Percentiles rank a stretch among this genome's conserved stretches.
Conservation (phyloP, 2,888 invertebrate species). For the Coronaproctus castanopsis region DNA sequence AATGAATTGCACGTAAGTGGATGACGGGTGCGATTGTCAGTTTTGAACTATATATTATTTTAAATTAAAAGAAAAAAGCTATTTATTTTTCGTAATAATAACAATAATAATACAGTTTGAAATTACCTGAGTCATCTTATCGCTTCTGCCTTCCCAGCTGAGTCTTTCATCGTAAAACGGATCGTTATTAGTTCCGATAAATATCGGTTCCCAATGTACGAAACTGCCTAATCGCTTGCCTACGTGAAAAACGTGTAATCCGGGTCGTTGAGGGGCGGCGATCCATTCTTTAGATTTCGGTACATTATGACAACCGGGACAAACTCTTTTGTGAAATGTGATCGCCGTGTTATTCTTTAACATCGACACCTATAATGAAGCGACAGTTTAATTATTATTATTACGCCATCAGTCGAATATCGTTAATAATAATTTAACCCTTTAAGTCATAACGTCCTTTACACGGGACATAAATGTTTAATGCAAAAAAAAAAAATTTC, state of each 20-base stretch:
- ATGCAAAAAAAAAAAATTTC: too few relatives aligned
- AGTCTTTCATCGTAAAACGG: constrained; percentile 77
- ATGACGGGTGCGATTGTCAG: too few relatives aligned
- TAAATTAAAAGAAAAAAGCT: too few relatives aligned
- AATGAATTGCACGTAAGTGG: too few relatives aligned
- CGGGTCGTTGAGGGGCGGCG: constrained; percentile 30
- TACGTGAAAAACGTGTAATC: constrained; percentile 59
- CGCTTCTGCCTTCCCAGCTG: constrained; percentile 86
- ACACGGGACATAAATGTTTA: too few relatives aligned
- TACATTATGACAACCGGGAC: constrained; percentile 72
- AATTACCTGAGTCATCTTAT: constrained; percentile 93
- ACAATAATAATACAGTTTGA: too few relatives aligned
- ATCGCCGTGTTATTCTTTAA: constrained; percentile 57
- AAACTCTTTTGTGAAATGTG: constrained; percentile 78
- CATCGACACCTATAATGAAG: constrained; percentile 36
- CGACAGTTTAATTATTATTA: too few relatives aligned
- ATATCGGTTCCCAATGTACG: constrained; percentile 83
- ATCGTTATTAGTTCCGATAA: constrained; percentile 71
- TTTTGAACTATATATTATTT: too few relatives aligned
- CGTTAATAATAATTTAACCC: too few relatives aligned
- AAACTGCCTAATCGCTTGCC: constrained; percentile 60
- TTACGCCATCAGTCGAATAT: too few relatives aligned
- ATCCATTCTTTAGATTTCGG: constrained; percentile 72
- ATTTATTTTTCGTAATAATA: too few relatives aligned
- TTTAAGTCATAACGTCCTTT: too few relatives aligned